Base-by-base conservation (phyloP, 2,113 vertebrate genomes). In the Gambusia holbrooki region DNA sequence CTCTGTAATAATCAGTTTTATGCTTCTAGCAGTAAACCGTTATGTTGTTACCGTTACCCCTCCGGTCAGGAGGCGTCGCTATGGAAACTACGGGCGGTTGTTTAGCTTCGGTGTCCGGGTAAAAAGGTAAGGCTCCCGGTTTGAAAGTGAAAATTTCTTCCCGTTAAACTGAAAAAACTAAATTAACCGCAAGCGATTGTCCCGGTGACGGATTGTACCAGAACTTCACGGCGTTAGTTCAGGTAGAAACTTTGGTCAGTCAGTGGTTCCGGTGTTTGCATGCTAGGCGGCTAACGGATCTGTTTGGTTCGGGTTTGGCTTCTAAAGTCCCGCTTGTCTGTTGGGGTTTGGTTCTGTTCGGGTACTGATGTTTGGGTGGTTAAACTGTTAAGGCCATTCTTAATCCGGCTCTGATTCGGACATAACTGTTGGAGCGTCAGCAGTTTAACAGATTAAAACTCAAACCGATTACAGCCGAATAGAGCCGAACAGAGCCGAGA, bases 61-160 rank as follows among this genome's bases (percentile, higher is more conserved):
- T 51, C 65, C 54, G 2, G 40, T 19, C 65, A 17, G 30, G 11
- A 71, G 77, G 60, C 11, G 65, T 8, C 60, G 71, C 42, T 27
- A 35, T 67, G 51, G 54, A 13, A 27, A 0, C 45, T 1, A 10
- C 13, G 2, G 13, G 11, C 0, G 3, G 28, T 32, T 22, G 1
- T 29, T 19, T 28, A 15, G 15, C 12, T 30, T 35, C 15, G n/a
- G 58, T 32, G 8, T 74, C 77, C 71, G 77, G 71, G 66, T 67
- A 0, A 61, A 58, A 58, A 62, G 64, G 51, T 68, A 30, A 67
- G 3, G 58, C 32, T 54, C 40, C 40, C 4, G 27, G 78, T 80
- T 80, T 74, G 66, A 80, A 74, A 5, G 60, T 28, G 63, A 12
- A 19, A 51, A 42, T 11, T 37, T 40, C 12, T 32, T 61, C 17